These are phyloP conservation scores for Peromyscus maniculatus DNA, from an alignment of 2,113 vertebrate species.

Conservation along the genomic window DNA sequence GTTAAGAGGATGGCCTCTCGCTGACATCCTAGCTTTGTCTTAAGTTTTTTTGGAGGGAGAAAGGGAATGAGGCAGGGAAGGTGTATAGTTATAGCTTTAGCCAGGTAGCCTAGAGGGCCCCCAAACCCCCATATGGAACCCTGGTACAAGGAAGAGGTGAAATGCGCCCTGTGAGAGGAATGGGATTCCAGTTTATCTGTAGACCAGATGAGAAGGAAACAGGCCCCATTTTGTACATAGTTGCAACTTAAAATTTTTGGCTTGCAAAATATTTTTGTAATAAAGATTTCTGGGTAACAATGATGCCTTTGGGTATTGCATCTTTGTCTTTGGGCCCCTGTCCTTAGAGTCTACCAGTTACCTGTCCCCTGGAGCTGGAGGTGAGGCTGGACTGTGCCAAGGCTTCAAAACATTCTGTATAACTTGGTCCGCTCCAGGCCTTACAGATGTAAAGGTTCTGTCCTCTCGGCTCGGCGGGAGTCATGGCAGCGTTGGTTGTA, in stretches of 20 bases:
- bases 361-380: not conserved
- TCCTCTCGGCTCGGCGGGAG: not conserved
- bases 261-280: constrained; percentile 87
- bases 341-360: not conserved
- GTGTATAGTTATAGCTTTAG: constrained; percentile 17
- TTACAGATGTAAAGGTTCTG: not conserved
- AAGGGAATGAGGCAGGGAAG: constrained; percentile 49
- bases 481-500: not conserved
- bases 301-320: constrained; percentile 9
- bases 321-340: constrained; percentile 38
- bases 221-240: constrained; percentile 84
- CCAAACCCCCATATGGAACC: constrained; percentile 46
- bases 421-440: not conserved
- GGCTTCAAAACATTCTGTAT: not conserved
- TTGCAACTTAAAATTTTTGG: constrained; percentile 86
- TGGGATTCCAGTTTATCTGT: constrained; percentile 75
- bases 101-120: constrained; percentile 58
- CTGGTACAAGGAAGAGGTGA: constrained; percentile 68
- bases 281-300: constrained; percentile 85
- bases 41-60: constrained; percentile 45
- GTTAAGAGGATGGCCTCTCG: constrained; percentile 65
- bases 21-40: constrained; percentile 76
- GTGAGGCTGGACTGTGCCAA: not conserved
- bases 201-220: constrained; percentile 80
- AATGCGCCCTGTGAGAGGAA: constrained; percentile 54